Conservation (phyloP, 2,888 invertebrate species). For the Emmelina monodactyla region DNA sequence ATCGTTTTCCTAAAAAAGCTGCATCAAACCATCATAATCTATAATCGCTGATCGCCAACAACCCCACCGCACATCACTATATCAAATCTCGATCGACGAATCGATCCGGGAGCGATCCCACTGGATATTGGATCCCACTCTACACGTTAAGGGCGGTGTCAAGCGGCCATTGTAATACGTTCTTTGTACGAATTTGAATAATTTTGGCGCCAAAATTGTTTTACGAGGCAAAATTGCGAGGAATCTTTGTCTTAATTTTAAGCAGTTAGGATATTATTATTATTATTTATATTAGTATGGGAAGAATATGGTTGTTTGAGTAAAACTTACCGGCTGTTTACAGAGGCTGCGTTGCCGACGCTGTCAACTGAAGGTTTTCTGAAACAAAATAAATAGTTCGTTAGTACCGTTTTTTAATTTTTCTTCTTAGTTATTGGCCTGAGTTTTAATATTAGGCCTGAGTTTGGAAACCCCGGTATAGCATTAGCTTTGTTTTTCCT, state of each 20-base stretch:
- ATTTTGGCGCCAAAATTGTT: not conserved
- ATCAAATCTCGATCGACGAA: constrained; percentile 25
- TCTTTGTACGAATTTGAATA: constrained; percentile 14
- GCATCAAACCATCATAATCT: too few relatives aligned
- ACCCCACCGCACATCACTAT: not conserved
- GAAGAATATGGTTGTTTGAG: not conserved
- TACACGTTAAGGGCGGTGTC: constrained; percentile 41
- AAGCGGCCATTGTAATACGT: constrained; percentile 13
- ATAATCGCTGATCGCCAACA: too few relatives aligned
- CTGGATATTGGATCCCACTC: constrained; percentile 32
- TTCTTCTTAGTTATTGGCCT: too few relatives aligned
- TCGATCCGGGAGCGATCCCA: constrained; percentile 30
- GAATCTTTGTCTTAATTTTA: too few relatives aligned
- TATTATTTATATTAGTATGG: not conserved
- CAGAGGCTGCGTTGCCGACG: constrained; percentile 83
- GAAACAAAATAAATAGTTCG: constrained; percentile 66
- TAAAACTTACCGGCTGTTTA: constrained; percentile 84
- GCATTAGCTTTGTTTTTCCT: too few relatives aligned
- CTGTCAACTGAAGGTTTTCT: constrained; percentile 89
- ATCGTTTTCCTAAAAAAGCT: too few relatives aligned
- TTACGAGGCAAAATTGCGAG: not conserved
- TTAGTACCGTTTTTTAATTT: too few relatives aligned
- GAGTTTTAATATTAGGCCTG: too few relatives aligned
- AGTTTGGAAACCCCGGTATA: too few relatives aligned
- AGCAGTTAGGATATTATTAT: too few relatives aligned